Percentiles rank a stretch among this genome's conserved stretches.
Evolutionary conservation across 2,888 invertebrate species (phyloP).

Genomic region (Smittia sp.): DNA sequence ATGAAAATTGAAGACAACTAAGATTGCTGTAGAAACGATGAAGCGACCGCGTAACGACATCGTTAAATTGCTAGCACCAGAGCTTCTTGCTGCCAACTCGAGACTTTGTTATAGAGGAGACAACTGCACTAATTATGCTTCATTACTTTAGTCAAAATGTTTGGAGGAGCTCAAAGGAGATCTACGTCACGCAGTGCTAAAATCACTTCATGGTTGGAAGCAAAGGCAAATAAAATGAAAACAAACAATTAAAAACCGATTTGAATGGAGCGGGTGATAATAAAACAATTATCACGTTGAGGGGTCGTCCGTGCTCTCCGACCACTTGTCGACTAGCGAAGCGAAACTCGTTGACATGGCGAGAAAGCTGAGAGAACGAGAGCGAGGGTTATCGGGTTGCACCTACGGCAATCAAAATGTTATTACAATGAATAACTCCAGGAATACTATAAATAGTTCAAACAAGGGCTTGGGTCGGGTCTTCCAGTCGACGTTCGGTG

Average conservation of each 20-base stretch:
- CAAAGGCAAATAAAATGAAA: not conserved
- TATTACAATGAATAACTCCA: not conserved
- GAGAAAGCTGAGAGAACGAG: not conserved
- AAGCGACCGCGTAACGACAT: too few relatives aligned
- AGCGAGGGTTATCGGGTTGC: not conserved
- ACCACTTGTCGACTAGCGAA: not conserved
- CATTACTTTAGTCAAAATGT: not conserved
- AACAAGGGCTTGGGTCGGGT: not conserved
- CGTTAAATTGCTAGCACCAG: too few relatives aligned
- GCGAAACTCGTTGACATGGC: not conserved
- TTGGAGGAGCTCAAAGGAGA: not conserved
- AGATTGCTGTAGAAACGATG: too few relatives aligned
- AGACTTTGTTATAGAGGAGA: too few relatives aligned
- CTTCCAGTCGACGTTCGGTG: not conserved
- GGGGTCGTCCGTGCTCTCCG: not conserved
- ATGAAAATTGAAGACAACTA: too few relatives aligned
- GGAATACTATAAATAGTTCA: not conserved
- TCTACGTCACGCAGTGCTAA: not conserved
- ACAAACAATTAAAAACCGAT: slow-evolving; percentile 28
- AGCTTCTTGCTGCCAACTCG: too few relatives aligned
- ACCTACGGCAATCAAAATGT: not conserved
- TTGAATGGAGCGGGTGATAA: slow-evolving; percentile 18
- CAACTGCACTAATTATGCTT: not conserved
- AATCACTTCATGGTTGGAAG: not conserved
- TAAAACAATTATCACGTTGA: slow-evolving; percentile 29